Percentiles rank a stretch among this genome's conserved stretches.
Evolutionary conservation across 2,888 invertebrate species (phyloP).

Genomic region (Agriopis marginaria): DNA sequence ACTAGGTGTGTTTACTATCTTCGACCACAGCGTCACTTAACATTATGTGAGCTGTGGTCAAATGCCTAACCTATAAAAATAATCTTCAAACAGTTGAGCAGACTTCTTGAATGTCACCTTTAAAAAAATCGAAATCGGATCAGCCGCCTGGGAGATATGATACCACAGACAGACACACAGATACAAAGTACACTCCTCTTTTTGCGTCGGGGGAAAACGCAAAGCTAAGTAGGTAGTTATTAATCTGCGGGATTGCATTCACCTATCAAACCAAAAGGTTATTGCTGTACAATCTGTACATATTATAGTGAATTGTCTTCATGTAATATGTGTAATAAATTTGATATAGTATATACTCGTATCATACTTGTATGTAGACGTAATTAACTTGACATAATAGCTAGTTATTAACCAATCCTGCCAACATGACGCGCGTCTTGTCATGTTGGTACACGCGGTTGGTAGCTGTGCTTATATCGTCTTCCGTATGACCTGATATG

Average conservation of each 20-base stretch:
- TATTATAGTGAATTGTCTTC: conserved; percentile 1
- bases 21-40: too few relatives aligned
- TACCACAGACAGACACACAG: too few relatives aligned
- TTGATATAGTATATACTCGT: conserved; percentile 13
- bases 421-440: conserved; percentile 68
- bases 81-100: too few relatives aligned
- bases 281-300: neutral
- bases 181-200: too few relatives aligned
- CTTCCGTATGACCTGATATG: conserved; percentile 38
- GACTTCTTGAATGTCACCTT: too few relatives aligned
- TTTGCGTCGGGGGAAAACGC: too few relatives aligned
- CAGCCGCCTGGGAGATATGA: too few relatives aligned
- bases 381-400: conserved; percentile 79
- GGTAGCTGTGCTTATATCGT: conserved; percentile 28
- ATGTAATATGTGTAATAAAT: neutral
- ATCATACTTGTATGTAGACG: conserved; percentile 48
- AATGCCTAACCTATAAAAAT: too few relatives aligned
- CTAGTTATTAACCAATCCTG: conserved; percentile 78
- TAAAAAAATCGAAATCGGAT: too few relatives aligned
- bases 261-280: conserved; percentile 3
- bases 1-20: too few relatives aligned
- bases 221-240: neutral
- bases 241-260: neutral
- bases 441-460: conserved; percentile 42
- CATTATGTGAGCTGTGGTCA: too few relatives aligned